phyloP scores from a whole-genome alignment of 2,888 invertebrate species.

The Meganola albula region DNA sequence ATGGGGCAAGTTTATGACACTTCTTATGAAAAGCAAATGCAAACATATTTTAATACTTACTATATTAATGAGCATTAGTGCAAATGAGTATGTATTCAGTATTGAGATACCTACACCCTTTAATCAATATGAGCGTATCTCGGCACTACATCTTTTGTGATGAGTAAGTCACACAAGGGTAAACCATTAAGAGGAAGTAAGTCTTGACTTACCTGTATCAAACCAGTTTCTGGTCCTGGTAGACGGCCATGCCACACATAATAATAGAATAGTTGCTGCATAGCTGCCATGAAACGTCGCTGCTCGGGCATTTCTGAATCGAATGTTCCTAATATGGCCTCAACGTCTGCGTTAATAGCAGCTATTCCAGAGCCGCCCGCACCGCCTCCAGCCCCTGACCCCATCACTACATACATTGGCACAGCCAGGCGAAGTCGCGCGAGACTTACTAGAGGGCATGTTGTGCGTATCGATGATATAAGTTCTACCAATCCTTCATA shows the following conservation, averaged over 20 bases:
- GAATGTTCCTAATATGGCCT: conserved; percentile 87
- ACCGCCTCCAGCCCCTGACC: conserved; percentile 75
- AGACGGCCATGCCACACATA: conserved; percentile 88
- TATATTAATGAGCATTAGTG: too few species aligned
- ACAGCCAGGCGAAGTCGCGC: conserved; percentile 80
- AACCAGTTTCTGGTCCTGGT: conserved; percentile 77
- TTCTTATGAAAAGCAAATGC: too few species aligned
- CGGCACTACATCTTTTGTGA: conserved; percentile 84
- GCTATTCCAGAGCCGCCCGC: conserved; percentile 58
- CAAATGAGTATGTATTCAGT: too few species aligned
- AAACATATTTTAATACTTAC: too few species aligned
- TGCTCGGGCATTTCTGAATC: conserved; percentile 85
- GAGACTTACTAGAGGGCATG: conserved; percentile 86
- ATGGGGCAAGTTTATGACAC: conserved; percentile 25
- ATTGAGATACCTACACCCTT: too few species aligned
- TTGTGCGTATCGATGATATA: conserved; percentile 87
- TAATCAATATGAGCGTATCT: conserved; percentile 87
- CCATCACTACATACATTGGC: conserved; percentile 86
- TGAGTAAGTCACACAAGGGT: conserved; percentile 88
- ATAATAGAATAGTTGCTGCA: conserved; percentile 89
- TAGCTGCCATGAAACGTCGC: conserved; percentile 84
- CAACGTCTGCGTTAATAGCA: conserved; percentile 81
- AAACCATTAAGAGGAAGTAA: conserved; percentile 80
- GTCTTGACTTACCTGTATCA: conserved; percentile 85
- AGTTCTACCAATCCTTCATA: conserved; percentile 83